These are phyloP conservation scores for Cyclargus thomasi DNA, from an alignment of 1,140 invertebrate genomes.

Conservation along the genomic window DNA sequence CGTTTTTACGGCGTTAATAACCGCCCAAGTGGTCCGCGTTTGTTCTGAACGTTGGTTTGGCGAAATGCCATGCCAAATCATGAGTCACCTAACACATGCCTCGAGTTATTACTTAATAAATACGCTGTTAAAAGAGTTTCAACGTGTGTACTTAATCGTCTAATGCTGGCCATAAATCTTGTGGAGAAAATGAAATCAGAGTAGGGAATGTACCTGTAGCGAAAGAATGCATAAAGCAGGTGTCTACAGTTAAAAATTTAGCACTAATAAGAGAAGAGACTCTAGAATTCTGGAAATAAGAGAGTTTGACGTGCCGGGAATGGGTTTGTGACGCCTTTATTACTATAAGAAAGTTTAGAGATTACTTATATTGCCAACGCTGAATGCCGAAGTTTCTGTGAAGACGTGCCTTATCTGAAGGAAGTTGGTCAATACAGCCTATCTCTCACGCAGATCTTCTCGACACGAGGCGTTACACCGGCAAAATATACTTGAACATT, in stretches of 20 bases:
- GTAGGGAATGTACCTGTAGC: no score
- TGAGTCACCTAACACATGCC: not conserved
- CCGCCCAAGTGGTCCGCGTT: not conserved
- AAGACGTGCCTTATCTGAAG: not conserved
- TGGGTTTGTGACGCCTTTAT: no score
- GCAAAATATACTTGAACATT: not conserved
- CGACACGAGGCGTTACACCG: not conserved
- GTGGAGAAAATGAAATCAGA: no score
- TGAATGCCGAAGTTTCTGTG: not conserved
- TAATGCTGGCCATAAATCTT: no score
- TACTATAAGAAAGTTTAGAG: no score
- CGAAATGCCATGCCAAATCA: not conserved
- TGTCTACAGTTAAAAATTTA: no score
- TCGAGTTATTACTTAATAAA: not conserved
- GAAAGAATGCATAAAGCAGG: no score
- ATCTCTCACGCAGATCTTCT: conserved; percentile 7
- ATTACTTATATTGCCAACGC: not conserved
- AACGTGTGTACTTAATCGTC: not conserved
- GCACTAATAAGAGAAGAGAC: no score
- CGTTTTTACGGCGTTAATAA: conserved; percentile 1
- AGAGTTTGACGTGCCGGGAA: no score
- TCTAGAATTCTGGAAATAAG: no score
- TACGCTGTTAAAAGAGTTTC: not conserved
- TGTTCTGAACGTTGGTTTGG: not conserved
- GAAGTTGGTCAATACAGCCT: not conserved